These are phyloP conservation scores for Caenorhabditis zanzibari DNA, from an alignment of 2,888 invertebrate genomes.

Conservation along the genomic window DNA sequence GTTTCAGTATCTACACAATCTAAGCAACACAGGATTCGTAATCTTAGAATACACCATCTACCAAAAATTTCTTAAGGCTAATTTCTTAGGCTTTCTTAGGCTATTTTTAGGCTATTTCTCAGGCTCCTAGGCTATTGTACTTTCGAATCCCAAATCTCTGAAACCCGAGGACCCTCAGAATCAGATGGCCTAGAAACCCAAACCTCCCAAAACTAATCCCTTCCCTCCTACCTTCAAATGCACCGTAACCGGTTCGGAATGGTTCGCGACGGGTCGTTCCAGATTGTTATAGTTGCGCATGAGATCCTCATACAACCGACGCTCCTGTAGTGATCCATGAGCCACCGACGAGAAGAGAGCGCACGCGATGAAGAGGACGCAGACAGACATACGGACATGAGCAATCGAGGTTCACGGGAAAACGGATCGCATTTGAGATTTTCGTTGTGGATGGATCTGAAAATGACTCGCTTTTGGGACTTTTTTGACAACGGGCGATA, in stretches of 20 bases:
- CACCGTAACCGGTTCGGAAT: slow-evolving; percentile 80
- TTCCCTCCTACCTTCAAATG: slow-evolving; percentile 72
- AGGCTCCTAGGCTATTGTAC: no score
- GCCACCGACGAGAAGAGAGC: slow-evolving; percentile 41
- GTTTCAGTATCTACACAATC: no score
- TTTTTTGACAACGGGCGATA: no score
- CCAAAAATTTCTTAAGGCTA: no score
- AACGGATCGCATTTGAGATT: slow-evolving; percentile 14
- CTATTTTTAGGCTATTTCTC: no score
- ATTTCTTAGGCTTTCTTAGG: no score
- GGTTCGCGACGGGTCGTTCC: slow-evolving; percentile 81
- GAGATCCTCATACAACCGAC: slow-evolving; percentile 80
- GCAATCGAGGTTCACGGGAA: slow-evolving; percentile 11
- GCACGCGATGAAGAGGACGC: slow-evolving; percentile 47
- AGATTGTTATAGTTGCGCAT: slow-evolving; percentile 81
- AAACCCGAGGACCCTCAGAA: no score
- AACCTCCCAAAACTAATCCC: background rate
- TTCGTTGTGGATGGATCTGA: slow-evolving; percentile 11
- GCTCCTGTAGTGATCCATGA: slow-evolving; percentile 69
- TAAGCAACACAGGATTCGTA: background rate
- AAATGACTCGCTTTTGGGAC: background rate
- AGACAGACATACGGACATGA: slow-evolving; percentile 65
- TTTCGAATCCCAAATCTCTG: no score
- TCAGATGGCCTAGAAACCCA: background rate
- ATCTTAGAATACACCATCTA: no score